Evolutionary conservation across 2,113 vertebrate species (phyloP).

Genomic region (Turdus rufiventris): DNA sequence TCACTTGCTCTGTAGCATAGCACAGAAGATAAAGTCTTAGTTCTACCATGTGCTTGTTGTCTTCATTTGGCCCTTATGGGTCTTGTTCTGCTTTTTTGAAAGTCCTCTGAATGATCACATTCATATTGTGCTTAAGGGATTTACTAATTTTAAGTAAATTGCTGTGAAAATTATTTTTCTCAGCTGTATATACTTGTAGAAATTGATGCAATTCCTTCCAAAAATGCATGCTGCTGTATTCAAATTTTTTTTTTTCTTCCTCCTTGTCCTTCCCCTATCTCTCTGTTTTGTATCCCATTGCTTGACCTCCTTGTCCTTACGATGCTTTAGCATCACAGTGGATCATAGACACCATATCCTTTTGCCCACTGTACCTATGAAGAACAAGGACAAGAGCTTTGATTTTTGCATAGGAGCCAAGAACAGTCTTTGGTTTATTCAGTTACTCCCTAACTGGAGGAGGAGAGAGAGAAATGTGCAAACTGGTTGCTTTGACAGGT

Average conservation of each 20-base stretch:
- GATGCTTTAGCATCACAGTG: neutral
- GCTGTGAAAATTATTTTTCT: neutral
- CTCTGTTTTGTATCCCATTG: neutral
- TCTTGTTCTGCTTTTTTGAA: neutral
- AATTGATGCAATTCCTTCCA: neutral
- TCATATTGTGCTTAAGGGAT: neutral
- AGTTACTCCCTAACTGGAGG: neutral
- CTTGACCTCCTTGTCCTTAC: neutral
- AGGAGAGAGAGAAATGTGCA: neutral
- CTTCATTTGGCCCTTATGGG: neutral
- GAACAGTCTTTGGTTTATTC: neutral
- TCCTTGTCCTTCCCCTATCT: neutral
- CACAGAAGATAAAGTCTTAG: neutral
- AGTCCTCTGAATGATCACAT: neutral
- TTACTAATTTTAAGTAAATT: neutral
- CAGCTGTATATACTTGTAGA: neutral
- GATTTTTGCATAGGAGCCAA: neutral
- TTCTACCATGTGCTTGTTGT: neutral
- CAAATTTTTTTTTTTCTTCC: neutral
- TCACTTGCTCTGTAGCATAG: neutral
- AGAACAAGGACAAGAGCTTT: neutral
- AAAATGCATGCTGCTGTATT: neutral
- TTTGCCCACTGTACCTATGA: neutral
- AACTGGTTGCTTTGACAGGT: slow-evolving; percentile 6
- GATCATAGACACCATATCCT: neutral